These are phyloP conservation scores for Pungitius pungitius DNA, from an alignment of 2,113 vertebrate species.

Conservation along the genomic window DNA sequence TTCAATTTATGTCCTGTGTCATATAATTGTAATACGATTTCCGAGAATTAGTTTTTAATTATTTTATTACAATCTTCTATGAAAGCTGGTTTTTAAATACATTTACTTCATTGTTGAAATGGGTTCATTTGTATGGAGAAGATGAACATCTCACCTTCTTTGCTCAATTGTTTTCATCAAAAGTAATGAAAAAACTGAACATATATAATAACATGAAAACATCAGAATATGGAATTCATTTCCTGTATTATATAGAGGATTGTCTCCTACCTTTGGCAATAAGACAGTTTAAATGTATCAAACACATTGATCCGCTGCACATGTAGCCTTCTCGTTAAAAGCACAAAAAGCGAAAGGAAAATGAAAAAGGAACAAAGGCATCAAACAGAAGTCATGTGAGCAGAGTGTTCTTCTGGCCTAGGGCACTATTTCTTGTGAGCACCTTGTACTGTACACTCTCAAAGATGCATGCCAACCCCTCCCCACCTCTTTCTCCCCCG, in stretches of 20 bases:
- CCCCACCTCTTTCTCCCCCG: background rate
- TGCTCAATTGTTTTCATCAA: background rate
- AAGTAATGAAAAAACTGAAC: background rate
- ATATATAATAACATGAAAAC: background rate
- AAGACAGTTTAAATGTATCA: constrained; percentile 22
- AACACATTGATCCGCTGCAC: constrained; percentile 14
- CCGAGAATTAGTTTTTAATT: background rate
- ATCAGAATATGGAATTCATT: background rate
- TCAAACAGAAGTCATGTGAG: constrained; percentile 46
- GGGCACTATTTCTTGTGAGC: constrained; percentile 64
- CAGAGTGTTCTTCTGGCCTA: constrained; percentile 49
- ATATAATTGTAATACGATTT: background rate
- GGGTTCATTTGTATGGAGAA: background rate
- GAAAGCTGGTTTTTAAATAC: background rate
- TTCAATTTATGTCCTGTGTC: background rate
- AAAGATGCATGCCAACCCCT: constrained; percentile 67
- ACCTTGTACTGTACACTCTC: constrained; percentile 63
- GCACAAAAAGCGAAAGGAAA: constrained; percentile 2
- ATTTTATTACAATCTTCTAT: background rate
- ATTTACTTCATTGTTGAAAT: background rate
- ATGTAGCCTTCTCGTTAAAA: constrained; percentile 10
- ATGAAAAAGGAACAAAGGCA: constrained; percentile 11
- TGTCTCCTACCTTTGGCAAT: constrained; percentile 2
- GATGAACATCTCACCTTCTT: too few species aligned
- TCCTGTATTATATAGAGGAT: background rate